Conservation (phyloP, 2,113 vertebrate species). For the Argyrosomus japonicus region DNA sequence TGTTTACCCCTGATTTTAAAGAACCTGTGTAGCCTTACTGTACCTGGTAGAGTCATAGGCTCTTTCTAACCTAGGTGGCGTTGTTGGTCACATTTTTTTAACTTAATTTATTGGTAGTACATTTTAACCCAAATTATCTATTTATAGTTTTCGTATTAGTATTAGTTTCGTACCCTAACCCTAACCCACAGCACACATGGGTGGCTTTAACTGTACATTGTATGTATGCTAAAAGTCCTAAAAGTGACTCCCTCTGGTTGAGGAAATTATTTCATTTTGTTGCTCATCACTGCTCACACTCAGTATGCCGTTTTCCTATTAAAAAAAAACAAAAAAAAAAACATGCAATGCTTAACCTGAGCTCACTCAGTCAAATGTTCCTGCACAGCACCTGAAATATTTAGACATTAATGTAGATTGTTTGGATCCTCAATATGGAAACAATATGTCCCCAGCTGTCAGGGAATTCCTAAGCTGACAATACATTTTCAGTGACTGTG, state of each 20-base stretch:
- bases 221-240: neutral
- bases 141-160: too few relatives aligned
- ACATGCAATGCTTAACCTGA: neutral
- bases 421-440: constrained; percentile 11
- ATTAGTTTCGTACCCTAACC: too few relatives aligned
- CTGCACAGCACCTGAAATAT: constrained; percentile 1
- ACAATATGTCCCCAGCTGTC: constrained; percentile 22
- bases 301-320: neutral
- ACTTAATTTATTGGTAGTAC: too few relatives aligned
- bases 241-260: neutral
- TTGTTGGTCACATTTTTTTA: too few relatives aligned
- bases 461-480: constrained; percentile 13
- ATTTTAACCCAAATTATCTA: too few relatives aligned
- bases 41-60: too few relatives aligned
- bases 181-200: too few relatives aligned
- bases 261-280: neutral
- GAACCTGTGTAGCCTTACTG: too few relatives aligned
- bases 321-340: neutral
- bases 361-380: constrained; percentile 9
- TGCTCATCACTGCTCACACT: neutral
- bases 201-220: too few relatives aligned
- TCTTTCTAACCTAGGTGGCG: too few relatives aligned
- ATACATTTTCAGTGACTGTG: constrained; percentile 25
- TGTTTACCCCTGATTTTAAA: too few relatives aligned
- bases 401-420: constrained; percentile 23